These are phyloP conservation scores for Epinephelus coioides DNA, from an alignment of 2,797 vertebrate genomes.

Conservation along the genomic window DNA sequence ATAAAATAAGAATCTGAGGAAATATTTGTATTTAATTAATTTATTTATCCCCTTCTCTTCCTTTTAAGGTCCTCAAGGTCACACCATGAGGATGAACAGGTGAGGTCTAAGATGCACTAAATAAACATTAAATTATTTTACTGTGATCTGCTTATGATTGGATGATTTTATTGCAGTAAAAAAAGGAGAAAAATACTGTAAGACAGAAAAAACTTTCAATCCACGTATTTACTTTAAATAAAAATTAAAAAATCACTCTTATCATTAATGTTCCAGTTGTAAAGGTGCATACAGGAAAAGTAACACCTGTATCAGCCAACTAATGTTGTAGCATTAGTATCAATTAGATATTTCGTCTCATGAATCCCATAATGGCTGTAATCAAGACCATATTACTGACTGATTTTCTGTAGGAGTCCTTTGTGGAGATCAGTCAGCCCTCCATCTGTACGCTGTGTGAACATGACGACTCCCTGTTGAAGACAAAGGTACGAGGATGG, in stretches of 20 bases:
- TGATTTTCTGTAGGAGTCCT: constrained; percentile 76
- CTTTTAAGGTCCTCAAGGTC: constrained; percentile 79
- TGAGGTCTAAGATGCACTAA: constrained; percentile 43
- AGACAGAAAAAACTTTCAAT: background rate
- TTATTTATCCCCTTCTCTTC: background rate
- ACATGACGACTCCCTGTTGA: constrained; percentile 82
- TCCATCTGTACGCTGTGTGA: constrained; percentile 89
- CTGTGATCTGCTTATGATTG: background rate
- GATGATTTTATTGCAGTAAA: background rate
- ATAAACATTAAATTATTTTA: background rate
- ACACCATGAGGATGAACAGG: constrained; percentile 81
- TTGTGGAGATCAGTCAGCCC: constrained; percentile 64
- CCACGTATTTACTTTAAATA: background rate
- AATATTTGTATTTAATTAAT: background rate
- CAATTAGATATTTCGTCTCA: no score
- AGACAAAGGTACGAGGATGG: constrained; percentile 84
- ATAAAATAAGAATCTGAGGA: background rate
- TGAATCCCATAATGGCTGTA: background rate
- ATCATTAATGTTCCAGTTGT: no score
- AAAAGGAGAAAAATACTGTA: background rate
- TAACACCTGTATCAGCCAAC: no score
- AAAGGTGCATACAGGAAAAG: no score
- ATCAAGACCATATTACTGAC: background rate
- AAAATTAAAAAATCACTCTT: no score
- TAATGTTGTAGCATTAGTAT: no score